A percentile compares a stretch with the other conserved stretches of the same genome.
Evolutionary conservation across 2,797 vertebrate genomes (phyloP).

Genomic region (Gadopsis bispinosus): DNA sequence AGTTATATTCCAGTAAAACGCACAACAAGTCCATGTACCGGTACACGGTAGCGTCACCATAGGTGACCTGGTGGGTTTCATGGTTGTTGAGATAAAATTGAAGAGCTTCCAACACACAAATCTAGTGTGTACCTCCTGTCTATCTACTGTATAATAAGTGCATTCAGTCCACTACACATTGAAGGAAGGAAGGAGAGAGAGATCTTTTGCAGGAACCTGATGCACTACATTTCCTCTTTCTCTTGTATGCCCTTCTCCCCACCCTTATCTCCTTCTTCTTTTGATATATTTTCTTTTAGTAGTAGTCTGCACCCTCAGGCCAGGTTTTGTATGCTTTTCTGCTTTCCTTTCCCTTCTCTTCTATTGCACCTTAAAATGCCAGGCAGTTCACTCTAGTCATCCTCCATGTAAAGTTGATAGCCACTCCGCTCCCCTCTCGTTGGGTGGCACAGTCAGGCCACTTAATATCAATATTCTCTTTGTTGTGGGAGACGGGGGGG

Average conservation of each 20-base stretch:
- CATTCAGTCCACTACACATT: constrained; percentile 3
- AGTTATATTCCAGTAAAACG: background rate
- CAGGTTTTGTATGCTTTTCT: constrained; percentile 33
- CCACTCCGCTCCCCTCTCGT: constrained; percentile 39
- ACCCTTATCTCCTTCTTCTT: constrained; percentile 6
- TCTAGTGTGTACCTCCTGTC: background rate
- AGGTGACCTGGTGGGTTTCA: background rate
- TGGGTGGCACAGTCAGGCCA: constrained; percentile 66
- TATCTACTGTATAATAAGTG: background rate
- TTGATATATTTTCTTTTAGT: constrained; percentile 20
- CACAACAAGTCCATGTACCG: background rate
- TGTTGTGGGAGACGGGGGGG: constrained; percentile 62
- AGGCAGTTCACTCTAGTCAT: constrained; percentile 48
- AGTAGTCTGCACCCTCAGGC: constrained; percentile 39
- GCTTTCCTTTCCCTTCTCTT: constrained; percentile 45
- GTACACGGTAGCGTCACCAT: background rate
- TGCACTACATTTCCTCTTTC: constrained; percentile 27
- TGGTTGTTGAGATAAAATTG: background rate
- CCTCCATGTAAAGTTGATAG: constrained; percentile 45
- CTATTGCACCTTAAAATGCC: constrained; percentile 65
- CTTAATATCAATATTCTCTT: constrained; percentile 81
- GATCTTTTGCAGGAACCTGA: background rate
- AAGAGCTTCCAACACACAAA: background rate
- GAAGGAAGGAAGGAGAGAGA: background rate
- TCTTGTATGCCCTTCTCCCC: background rate